phyloP scores from a whole-genome alignment of 2,888 invertebrate genomes.

The Bombyx huttoni region DNA sequence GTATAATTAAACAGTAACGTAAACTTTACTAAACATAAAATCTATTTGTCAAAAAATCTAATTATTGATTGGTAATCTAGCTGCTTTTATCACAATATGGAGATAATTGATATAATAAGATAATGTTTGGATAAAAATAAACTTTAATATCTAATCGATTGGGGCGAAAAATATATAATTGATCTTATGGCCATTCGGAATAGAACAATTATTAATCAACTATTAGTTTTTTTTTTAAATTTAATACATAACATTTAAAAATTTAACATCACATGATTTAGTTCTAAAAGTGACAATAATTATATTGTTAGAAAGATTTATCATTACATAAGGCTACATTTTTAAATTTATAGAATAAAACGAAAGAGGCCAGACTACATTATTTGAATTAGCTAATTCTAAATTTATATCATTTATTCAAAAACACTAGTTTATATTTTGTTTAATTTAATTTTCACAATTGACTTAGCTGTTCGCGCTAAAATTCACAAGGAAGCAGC shows the following conservation, averaged over 20 bases:
- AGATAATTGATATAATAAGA: too few species aligned
- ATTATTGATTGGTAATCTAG: not conserved
- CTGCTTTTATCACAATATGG: not conserved
- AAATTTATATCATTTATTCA: not conserved
- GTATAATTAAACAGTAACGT: not conserved
- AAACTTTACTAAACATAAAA: not conserved
- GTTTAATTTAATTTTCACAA: conserved; percentile 17
- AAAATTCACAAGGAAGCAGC: conserved; percentile 25
- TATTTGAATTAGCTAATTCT: not conserved
- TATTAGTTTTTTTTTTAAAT: too few species aligned
- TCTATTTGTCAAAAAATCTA: not conserved
- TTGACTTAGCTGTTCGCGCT: conserved; percentile 29
- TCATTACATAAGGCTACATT: not conserved
- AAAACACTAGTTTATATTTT: not conserved
- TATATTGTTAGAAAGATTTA: not conserved
- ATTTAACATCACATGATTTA: not conserved
- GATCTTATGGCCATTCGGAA: too few species aligned
- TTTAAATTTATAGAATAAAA: not conserved
- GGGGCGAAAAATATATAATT: too few species aligned
- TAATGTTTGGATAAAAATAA: too few species aligned
- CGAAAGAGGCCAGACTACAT: not conserved
- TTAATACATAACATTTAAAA: not conserved
- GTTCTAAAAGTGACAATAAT: not conserved
- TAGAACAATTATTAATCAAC: too few species aligned
- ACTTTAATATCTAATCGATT: too few species aligned